These are phyloP conservation scores for Rallus crepitans DNA, from an alignment of 2,797 vertebrate genomes.

Conservation along the genomic window DNA sequence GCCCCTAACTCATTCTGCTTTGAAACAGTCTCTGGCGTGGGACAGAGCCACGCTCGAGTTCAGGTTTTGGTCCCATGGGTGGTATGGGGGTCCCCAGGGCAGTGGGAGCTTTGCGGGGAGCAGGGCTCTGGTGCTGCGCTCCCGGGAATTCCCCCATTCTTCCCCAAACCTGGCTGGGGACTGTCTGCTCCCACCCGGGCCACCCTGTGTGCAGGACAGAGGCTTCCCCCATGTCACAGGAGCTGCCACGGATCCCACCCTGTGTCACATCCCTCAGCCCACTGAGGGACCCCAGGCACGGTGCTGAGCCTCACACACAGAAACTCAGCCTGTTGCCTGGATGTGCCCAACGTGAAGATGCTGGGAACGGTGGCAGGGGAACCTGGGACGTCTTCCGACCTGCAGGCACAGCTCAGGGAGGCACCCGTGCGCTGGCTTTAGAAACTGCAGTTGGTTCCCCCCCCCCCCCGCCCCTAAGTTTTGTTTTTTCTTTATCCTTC, in stretches of 20 bases:
- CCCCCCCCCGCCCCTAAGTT: not conserved
- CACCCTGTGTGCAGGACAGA: not conserved
- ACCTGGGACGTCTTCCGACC: not conserved
- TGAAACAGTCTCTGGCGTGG: rapidly evolving
- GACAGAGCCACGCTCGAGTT: rapidly evolving
- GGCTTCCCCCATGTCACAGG: rapidly evolving
- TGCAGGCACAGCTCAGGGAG: rapidly evolving
- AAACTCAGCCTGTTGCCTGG: not conserved
- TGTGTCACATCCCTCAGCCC: not conserved
- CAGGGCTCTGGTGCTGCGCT: not conserved
- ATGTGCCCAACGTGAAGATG: not conserved
- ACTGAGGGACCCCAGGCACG: rapidly evolving
- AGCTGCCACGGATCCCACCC: rapidly evolving
- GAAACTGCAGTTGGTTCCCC: not conserved
- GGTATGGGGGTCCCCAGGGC: rapidly evolving
- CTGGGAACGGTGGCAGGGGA: rapidly evolving
- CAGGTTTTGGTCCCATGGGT: not conserved
- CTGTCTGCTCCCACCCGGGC: rapidly evolving
- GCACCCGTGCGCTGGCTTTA: rapidly evolving
- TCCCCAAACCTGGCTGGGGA: not conserved
- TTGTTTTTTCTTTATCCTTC: not conserved
- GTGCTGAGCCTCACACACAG: rapidly evolving
- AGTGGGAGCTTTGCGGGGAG: not conserved
- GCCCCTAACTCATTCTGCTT: not conserved
- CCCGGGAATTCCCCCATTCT: not conserved